Conservation (phyloP, 2,888 invertebrate species). For the Lycophotia porphyrea region DNA sequence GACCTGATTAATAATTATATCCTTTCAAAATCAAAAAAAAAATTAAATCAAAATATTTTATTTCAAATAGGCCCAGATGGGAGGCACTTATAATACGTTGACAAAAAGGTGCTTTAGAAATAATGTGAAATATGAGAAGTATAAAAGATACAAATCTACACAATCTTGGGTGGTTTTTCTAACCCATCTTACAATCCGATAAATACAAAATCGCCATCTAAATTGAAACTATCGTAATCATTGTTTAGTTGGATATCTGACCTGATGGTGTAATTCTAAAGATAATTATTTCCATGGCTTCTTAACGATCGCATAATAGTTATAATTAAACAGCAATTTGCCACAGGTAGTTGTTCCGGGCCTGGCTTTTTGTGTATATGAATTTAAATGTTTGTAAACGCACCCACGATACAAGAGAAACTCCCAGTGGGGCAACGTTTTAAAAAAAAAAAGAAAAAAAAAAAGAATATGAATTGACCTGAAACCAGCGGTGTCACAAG, state of each 20-base stretch:
- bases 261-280: conserved; percentile 19
- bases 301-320: conserved; percentile 39
- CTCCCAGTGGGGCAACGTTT: too few relatives aligned
- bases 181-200: neutral
- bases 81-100: too few relatives aligned
- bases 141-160: neutral
- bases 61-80: too few relatives aligned
- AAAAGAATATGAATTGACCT: conserved; percentile 32
- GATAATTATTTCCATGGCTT: conserved; percentile 33
- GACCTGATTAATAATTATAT: neutral
- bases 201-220: neutral
- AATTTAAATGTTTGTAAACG: too few relatives aligned
- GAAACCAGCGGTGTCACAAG: conserved; percentile 11
- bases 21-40: too few relatives aligned
- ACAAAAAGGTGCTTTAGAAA: too few relatives aligned
- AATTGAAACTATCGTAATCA: conserved; percentile 19
- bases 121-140: neutral
- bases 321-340: conserved; percentile 31
- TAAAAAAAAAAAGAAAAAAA: too few relatives aligned
- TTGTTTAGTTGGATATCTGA: conserved; percentile 13
- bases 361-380: too few relatives aligned
- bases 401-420: too few relatives aligned
- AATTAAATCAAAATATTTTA: too few relatives aligned
- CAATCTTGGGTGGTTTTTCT: neutral
- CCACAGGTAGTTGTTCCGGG: too few relatives aligned